These are phyloP conservation scores for Lasiurus borealis DNA, from an alignment of 2,113 vertebrate species.

Conservation along the genomic window DNA sequence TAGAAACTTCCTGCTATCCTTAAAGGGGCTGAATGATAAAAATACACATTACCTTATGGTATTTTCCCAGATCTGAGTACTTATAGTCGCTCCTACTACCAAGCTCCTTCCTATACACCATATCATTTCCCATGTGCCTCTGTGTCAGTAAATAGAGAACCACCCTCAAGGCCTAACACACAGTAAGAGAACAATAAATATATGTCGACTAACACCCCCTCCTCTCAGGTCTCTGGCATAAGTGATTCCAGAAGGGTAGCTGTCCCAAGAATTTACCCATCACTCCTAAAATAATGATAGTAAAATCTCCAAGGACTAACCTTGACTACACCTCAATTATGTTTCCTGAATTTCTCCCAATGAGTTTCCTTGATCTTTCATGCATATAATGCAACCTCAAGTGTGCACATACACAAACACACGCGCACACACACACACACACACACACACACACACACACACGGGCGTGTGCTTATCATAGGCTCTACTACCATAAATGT, in stretches of 20 bases:
- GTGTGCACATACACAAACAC: background rate
- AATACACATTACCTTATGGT: background rate
- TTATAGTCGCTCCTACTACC: background rate
- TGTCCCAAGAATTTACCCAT: background rate
- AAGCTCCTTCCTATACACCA: background rate
- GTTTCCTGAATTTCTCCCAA: background rate
- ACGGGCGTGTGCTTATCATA: background rate
- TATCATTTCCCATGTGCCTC: background rate
- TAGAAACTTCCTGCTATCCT: background rate
- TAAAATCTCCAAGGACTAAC: background rate
- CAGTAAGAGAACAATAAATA: background rate
- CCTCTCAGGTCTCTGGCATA: background rate
- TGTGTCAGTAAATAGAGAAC: conserved; percentile 10
- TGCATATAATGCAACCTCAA: background rate
- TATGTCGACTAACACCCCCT: background rate
- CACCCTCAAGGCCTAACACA: background rate
- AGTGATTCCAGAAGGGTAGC: background rate
- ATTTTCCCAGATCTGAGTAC: background rate
- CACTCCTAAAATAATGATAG: background rate
- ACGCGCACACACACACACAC: background rate
- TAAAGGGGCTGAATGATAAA: background rate
- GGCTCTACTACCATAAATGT: background rate
- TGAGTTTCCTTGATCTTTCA: background rate
- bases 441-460: background rate
- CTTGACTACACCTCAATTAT: background rate